These are phyloP conservation scores for Danio jaintianensis DNA, from an alignment of 2,797 vertebrate genomes.

Conservation along the genomic window DNA sequence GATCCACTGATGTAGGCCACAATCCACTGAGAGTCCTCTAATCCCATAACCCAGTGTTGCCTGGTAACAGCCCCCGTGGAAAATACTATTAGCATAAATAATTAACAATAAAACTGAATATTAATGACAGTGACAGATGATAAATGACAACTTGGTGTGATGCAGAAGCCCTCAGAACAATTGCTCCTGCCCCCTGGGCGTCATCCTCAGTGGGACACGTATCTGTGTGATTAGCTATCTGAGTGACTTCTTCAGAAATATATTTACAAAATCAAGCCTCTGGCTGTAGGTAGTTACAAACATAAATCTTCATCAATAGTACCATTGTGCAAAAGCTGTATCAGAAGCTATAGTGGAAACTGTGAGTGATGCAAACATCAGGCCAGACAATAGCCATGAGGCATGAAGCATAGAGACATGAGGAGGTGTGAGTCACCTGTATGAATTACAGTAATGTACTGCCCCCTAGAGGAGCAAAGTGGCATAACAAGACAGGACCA, in stretches of 20 bases:
- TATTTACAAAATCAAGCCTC: background rate
- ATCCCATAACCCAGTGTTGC: constrained; percentile 39
- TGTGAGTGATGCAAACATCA: constrained; percentile 18
- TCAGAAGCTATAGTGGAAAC: background rate
- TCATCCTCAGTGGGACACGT: background rate
- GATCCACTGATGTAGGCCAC: constrained; percentile 26
- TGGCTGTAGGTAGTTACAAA: background rate
- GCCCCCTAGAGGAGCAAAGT: constrained; percentile 70
- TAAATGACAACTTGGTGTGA: constrained; percentile 62
- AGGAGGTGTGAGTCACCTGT: constrained; percentile 9
- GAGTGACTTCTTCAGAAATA: background rate
- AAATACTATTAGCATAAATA: constrained; percentile 76
- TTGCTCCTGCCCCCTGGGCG: background rate
- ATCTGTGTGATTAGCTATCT: background rate
- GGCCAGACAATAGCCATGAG: constrained; percentile 40
- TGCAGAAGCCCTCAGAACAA: constrained; percentile 3
- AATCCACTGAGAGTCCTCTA: constrained; percentile 30
- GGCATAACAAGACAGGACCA: constrained; percentile 23
- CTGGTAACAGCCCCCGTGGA: constrained; percentile 62
- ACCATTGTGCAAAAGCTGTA: background rate
- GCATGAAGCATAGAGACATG: constrained; percentile 5
- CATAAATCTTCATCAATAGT: too few species aligned
- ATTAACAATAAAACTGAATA: constrained; percentile 75
- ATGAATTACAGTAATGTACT: constrained; percentile 53
- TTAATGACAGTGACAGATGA: constrained; percentile 67